Conservation (phyloP, 2,797 vertebrate species). For the Nasua narica region DNA sequence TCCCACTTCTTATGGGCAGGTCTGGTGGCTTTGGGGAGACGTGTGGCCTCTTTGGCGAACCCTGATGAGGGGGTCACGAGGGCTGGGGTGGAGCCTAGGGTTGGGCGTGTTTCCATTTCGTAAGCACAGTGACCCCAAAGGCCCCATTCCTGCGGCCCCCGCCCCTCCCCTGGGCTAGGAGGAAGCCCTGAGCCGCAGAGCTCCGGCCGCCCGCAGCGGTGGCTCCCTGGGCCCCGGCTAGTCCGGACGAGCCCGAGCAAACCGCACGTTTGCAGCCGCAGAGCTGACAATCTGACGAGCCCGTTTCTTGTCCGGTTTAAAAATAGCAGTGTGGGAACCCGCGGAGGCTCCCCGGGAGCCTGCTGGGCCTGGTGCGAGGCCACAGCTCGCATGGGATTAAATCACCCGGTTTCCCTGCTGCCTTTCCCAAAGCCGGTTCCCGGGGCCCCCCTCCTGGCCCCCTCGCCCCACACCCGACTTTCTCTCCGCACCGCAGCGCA, state of each 20-base stretch:
- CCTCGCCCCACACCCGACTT: neutral
- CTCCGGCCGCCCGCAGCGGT: neutral
- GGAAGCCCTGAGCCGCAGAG: slow-evolving; percentile 1
- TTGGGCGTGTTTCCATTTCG: neutral
- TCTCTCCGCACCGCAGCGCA: fast-evolving
- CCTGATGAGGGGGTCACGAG: neutral
- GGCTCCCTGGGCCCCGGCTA: neutral
- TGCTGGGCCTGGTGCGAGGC: neutral
- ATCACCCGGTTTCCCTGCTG: neutral
- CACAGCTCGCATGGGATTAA: neutral
- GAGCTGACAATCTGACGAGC: slow-evolving; percentile 37
- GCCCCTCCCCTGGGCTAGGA: neutral
- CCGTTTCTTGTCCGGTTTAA: slow-evolving; percentile 66
- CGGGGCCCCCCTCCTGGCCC: neutral
- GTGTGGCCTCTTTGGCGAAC: neutral
- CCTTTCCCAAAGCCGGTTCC: neutral
- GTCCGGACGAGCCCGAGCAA: slow-evolving; percentile 72
- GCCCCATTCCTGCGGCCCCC: neutral
- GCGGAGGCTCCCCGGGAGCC: slow-evolving; percentile 55
- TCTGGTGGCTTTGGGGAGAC: neutral
- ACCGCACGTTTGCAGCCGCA: slow-evolving; percentile 3
- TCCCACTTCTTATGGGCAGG: neutral
- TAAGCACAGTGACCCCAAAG: neutral
- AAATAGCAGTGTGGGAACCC: slow-evolving; percentile 75
- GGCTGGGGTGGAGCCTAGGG: neutral